These are phyloP conservation scores for Etia nguti DNA, from an alignment of 2,113 vertebrate genomes.

Conservation along the genomic window DNA sequence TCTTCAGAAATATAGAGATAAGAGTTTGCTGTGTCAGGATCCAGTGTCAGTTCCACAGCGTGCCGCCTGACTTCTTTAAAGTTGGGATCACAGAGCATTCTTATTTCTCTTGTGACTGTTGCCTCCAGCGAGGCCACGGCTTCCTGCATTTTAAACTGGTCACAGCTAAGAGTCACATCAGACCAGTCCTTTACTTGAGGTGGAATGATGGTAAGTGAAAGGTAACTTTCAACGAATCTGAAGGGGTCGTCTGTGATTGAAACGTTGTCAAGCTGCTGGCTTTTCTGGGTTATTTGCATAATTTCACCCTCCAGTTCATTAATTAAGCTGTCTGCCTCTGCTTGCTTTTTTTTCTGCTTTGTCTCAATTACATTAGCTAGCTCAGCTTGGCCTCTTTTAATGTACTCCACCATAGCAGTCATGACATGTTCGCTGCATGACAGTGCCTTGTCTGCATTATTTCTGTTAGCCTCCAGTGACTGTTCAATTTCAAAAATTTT, in stretches of 20 bases:
- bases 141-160: background rate
- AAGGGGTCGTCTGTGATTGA: background rate
- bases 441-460: background rate
- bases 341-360: constrained; percentile 2
- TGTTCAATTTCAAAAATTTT: constrained; percentile 17
- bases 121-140: background rate
- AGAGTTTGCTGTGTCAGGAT: constrained; percentile 40
- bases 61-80: constrained; percentile 17
- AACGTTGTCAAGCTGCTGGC: background rate
- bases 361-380: constrained; percentile 6
- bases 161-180: background rate
- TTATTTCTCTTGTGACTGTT: constrained; percentile 11
- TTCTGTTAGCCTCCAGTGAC: background rate
- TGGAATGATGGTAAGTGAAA: background rate
- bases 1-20: constrained; percentile 30
- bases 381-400: constrained; percentile 30
- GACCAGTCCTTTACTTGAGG: constrained; percentile 24
- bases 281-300: constrained; percentile 7
- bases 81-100: constrained; percentile 36
- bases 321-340: background rate
- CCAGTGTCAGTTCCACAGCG: constrained; percentile 38
- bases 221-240: background rate
- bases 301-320: constrained; percentile 39
- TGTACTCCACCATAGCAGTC: constrained; percentile 7
- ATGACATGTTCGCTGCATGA: background rate